Evolutionary conservation across 2,113 vertebrate genomes (phyloP), one percentile per base, ranked within the genome.

Genomic region (Tor tambroides): DNA sequence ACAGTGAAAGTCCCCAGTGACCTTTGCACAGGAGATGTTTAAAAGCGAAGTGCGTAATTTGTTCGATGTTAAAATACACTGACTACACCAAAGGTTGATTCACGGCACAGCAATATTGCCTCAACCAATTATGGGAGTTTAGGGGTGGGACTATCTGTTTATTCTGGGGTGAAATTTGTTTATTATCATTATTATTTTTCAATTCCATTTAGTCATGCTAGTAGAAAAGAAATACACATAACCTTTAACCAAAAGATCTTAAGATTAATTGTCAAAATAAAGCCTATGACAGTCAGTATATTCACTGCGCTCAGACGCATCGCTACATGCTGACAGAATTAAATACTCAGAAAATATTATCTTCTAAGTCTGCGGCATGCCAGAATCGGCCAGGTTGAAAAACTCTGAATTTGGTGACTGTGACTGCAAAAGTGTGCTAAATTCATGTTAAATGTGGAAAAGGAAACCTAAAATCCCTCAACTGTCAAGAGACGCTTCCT

Each of bases 391-490:
- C 56, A 14, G 56, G 67, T 80, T 32, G 67, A 41, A 41, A 19
- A 23, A 17, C 3, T 49, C 14, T 21, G 43, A 83, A 83, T 83
- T 69, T 38, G 35, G 35, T 38, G 0, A 30, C 19, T 15, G n/a
- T 35, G 63, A 51, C 63, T 79, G 85, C 51, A 85, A 84, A 67
- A 23, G 74, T 59, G 61, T 61, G 51, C 54, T 78, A 75, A 26
- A 80, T 26, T 21, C 19, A 17, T 71, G 49, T 83, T 86, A 75
- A 80, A 86, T 72, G 63, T 63, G 69, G 41, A 80, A 84, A 65
- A 69, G 78, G 69, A 85, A 89, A 85, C 19, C 30, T 76, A 67
- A 59, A 85, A 72, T 71, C 59, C 59, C 61, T 85, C 77, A 51
- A 49, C 75, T 30, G 83, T 56, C 59, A 75, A 77, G 71, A 61